Conservation (phyloP, 2,797 vertebrate species). For the Apogon talboti region DNA sequence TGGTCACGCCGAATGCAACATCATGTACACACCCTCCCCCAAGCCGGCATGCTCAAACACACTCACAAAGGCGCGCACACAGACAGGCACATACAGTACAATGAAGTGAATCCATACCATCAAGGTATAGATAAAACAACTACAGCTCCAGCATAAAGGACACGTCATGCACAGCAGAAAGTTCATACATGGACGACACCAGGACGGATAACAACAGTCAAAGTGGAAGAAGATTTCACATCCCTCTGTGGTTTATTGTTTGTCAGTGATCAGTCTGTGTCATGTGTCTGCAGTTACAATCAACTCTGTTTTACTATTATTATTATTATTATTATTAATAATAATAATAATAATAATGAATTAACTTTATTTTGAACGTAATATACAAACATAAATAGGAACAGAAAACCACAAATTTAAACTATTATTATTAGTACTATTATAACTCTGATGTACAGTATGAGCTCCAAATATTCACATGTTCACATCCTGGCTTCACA, state of each 20-base stretch:
- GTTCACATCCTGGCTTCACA: not conserved
- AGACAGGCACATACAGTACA: conserved; percentile 37
- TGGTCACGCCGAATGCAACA: conserved; percentile 49
- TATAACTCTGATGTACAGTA: not conserved
- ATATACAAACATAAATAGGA: no score
- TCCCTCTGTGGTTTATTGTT: no score
- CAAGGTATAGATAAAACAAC: conserved; percentile 36
- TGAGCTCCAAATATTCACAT: not conserved
- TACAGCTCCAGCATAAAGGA: conserved; percentile 31
- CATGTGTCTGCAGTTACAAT: conserved; percentile 25
- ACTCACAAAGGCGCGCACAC: conserved; percentile 52
- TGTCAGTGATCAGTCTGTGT: not conserved
- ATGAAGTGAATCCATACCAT: conserved; percentile 39
- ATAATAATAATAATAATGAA: no score
- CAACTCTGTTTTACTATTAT: not conserved
- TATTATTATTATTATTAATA: no score
- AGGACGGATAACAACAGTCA: not conserved
- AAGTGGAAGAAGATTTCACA: not conserved
- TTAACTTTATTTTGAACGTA: no score
- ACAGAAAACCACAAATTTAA: no score
- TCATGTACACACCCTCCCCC: conserved; percentile 15
- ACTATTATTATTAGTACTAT: no score
- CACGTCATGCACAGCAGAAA: conserved; percentile 8
- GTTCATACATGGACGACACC: conserved; percentile 15
- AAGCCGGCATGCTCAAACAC: conserved; percentile 36